Percentiles rank a stretch among this genome's conserved stretches.
These are phyloP conservation scores for Eumaeus atala DNA, from an alignment of 1,140 invertebrate genomes.

Conservation along the genomic window DNA sequence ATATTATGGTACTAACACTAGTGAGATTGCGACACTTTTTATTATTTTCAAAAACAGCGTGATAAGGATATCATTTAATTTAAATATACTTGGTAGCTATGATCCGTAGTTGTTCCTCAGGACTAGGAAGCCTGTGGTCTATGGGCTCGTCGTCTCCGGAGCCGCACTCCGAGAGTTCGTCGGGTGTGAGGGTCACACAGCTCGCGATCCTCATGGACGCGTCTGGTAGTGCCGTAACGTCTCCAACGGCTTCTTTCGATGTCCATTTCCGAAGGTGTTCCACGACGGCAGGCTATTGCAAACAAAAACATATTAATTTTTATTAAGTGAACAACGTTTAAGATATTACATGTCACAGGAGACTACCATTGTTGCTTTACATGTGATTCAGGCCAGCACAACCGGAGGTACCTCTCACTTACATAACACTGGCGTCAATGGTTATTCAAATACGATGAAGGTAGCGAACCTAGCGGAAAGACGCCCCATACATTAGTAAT, in stretches of 20 bases:
- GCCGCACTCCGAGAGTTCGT: constrained; percentile 71
- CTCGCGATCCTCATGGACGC: constrained; percentile 76
- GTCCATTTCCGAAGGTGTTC: constrained; percentile 89
- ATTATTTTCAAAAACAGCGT: background rate
- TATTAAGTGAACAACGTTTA: constrained; percentile 3
- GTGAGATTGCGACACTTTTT: background rate
- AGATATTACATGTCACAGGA: background rate
- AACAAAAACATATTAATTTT: too few species aligned
- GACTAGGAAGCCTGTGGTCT: constrained; percentile 87
- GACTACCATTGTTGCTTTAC: too few species aligned
- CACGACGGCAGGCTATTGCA: constrained; percentile 83
- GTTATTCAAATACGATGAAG: too few species aligned
- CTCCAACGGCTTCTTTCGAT: constrained; percentile 86
- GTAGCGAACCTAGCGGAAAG: too few species aligned
- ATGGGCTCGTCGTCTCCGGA: constrained; percentile 81
- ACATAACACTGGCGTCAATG: too few species aligned
- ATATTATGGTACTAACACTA: too few species aligned
- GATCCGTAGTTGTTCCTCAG: constrained; percentile 86
- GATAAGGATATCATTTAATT: background rate
- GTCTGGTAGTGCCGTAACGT: constrained; percentile 85
- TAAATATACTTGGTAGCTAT: constrained; percentile 84
- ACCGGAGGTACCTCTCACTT: too few species aligned
- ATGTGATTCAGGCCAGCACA: too few species aligned
- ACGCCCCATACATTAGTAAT: too few species aligned
- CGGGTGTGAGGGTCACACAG: constrained; percentile 67